Evolutionary conservation across 1,140 invertebrate species (phyloP).

Genomic region (Ceratosolen solmsi): DNA sequence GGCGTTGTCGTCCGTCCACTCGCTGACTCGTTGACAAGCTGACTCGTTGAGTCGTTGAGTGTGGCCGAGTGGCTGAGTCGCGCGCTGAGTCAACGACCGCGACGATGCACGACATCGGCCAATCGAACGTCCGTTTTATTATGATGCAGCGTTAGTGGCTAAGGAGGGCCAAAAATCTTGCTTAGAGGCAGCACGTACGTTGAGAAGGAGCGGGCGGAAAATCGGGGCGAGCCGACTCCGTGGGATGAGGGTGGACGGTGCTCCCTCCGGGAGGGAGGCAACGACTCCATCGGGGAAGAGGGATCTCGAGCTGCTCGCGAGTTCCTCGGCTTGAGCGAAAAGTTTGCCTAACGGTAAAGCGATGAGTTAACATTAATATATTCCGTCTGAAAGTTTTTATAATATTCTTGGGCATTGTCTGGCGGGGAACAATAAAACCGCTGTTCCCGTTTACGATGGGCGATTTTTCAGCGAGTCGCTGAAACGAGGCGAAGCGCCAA

Average conservation of each 20-base stretch:
- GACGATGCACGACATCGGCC: background rate
- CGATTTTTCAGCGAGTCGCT: slow-evolving; percentile 72
- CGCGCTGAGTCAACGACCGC: slow-evolving; percentile 16
- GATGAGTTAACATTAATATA: slow-evolving; percentile 74
- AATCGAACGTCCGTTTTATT: background rate
- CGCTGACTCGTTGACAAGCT: no score
- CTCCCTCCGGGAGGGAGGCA: no score
- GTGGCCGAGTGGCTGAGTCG: no score
- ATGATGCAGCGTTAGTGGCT: background rate
- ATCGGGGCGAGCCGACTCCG: no score
- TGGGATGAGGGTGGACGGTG: no score
- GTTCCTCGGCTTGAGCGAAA: slow-evolving; percentile 61
- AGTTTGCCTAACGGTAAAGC: slow-evolving; percentile 73
- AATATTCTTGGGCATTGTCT: slow-evolving; percentile 73
- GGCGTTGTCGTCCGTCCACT: background rate
- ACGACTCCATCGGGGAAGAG: no score
- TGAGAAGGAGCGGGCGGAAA: no score
- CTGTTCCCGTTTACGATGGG: slow-evolving; percentile 72
- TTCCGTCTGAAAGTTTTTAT: slow-evolving; percentile 74
- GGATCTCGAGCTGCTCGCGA: no score
- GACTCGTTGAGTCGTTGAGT: no score
- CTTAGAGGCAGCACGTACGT: no score
- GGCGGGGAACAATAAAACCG: slow-evolving; percentile 72
- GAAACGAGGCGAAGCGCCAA: slow-evolving; percentile 66
- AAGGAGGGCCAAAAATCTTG: no score